Percentiles rank a stretch among this genome's conserved stretches.
Evolutionary conservation across 2,888 invertebrate genomes (phyloP).

Genomic region (Drosophila glabriapex): DNA sequence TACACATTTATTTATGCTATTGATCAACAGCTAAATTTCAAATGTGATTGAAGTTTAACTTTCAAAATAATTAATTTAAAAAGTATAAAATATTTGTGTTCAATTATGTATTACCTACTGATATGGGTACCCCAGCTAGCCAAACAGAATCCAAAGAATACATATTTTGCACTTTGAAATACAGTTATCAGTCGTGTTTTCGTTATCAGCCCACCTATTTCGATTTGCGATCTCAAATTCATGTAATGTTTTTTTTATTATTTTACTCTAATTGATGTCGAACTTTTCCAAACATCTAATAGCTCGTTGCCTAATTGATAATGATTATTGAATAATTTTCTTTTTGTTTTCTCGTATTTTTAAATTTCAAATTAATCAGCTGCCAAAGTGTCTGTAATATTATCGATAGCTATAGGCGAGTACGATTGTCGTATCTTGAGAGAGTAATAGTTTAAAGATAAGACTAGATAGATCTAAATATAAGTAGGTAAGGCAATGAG

Average conservation of each 20-base stretch:
- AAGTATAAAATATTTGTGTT: not conserved
- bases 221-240: not conserved
- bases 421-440: constrained; percentile 4
- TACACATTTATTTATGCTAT: no score
- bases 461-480: constrained; percentile 32
- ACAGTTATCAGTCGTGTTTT: constrained; percentile 2
- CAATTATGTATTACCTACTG: not conserved
- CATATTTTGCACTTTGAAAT: constrained; percentile 1
- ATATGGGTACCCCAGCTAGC: no score
- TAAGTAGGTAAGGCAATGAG: constrained; percentile 27
- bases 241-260: not conserved
- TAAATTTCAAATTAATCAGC: not conserved
- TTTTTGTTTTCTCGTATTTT: not conserved
- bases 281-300: not conserved
- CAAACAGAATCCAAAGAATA: not conserved
- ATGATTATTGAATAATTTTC: not conserved
- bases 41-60: not conserved
- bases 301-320: not conserved
- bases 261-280: not conserved
- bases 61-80: not conserved
- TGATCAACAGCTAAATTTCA: not conserved
- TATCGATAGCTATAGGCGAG: constrained; percentile 1
- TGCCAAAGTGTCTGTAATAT: not conserved
- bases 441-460: constrained; percentile 17
- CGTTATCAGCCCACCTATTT: not conserved